Conservation (phyloP, 23 tunicate species). For the Clavelina lepadiformis region DNA sequence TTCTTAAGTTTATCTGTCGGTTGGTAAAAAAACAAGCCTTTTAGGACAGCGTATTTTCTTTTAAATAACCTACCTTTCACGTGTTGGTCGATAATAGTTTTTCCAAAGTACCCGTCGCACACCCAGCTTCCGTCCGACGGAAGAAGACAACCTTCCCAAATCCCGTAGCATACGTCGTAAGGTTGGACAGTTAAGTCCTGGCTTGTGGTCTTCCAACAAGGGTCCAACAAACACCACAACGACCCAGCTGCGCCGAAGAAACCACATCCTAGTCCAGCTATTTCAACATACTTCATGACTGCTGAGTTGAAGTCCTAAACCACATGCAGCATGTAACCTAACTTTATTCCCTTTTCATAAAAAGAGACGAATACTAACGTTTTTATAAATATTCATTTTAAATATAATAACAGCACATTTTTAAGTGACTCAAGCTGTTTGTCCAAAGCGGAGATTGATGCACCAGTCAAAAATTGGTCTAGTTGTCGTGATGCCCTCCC, state of each 20-base stretch:
- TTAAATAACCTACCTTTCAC: slow-evolving; percentile 28
- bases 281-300: slow-evolving; percentile 1
- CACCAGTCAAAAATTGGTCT: too few species aligned
- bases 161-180: slow-evolving; percentile 56
- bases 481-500: too few species aligned
- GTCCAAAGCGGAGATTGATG: too few species aligned
- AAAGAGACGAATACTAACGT: too few species aligned
- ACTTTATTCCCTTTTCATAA: too few species aligned
- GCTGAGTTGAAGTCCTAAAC: too few species aligned
- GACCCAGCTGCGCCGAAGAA: slow-evolving; percentile 42
- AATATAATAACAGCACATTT: too few species aligned
- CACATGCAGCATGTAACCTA: too few species aligned
- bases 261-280: slow-evolving; percentile 28
- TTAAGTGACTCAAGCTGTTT: too few species aligned
- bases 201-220: slow-evolving; percentile 66
- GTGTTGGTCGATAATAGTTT: slow-evolving; percentile 43
- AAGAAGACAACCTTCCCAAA: slow-evolving; percentile 38
- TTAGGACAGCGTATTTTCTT: too few species aligned
- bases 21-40: neutral
- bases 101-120: slow-evolving; percentile 38
- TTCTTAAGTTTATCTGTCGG: too few species aligned
- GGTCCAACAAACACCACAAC: slow-evolving; percentile 53
- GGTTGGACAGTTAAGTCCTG: slow-evolving; percentile 48
- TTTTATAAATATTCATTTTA: too few species aligned
- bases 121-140: slow-evolving; percentile 48